Conservation (phyloP, 2,113 vertebrate species). For the Toxotes chatareus region DNA sequence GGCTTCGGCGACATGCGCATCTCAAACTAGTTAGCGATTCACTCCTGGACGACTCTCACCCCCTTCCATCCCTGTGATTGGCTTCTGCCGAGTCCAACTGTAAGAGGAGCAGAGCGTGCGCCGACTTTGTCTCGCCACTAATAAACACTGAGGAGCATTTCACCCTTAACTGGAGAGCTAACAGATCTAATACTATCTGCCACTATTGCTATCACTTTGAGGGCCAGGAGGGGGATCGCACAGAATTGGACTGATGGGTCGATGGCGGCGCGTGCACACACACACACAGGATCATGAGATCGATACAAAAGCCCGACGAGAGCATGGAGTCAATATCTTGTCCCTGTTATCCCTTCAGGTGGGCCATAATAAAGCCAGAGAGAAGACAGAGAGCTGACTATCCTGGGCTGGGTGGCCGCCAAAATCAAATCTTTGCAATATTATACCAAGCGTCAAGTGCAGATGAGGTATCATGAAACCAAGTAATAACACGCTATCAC, state of each 20-base stretch:
- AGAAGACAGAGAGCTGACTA: conserved; percentile 53
- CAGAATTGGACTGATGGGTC: conserved; percentile 63
- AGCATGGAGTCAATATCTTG: conserved; percentile 72
- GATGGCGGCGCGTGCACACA: conserved; percentile 50
- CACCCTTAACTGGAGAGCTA: conserved; percentile 45
- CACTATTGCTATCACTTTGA: conserved; percentile 72
- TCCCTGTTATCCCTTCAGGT: conserved; percentile 77
- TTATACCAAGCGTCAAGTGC: conserved; percentile 53
- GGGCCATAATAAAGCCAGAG: conserved; percentile 69
- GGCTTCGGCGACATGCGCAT: neutral
- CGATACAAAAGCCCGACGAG: conserved; percentile 65
- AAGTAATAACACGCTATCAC: conserved; percentile 60
- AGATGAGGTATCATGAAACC: conserved; percentile 69
- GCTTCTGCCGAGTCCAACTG: conserved; percentile 3
- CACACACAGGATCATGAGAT: conserved; percentile 57
- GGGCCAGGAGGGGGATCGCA: conserved; percentile 19
- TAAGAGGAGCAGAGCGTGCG: neutral
- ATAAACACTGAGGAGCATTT: conserved; percentile 54
- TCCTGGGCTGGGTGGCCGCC: conserved; percentile 23
- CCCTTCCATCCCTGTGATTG: neutral
- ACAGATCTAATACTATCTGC: conserved; percentile 55
- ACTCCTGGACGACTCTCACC: neutral
- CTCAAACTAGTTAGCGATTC: conserved; percentile 18
- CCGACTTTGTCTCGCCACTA: conserved; percentile 2
- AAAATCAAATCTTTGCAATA: conserved; percentile 62